Evolutionary conservation across 2,797 vertebrate genomes (phyloP).

Genomic region (Cygnus olor): DNA sequence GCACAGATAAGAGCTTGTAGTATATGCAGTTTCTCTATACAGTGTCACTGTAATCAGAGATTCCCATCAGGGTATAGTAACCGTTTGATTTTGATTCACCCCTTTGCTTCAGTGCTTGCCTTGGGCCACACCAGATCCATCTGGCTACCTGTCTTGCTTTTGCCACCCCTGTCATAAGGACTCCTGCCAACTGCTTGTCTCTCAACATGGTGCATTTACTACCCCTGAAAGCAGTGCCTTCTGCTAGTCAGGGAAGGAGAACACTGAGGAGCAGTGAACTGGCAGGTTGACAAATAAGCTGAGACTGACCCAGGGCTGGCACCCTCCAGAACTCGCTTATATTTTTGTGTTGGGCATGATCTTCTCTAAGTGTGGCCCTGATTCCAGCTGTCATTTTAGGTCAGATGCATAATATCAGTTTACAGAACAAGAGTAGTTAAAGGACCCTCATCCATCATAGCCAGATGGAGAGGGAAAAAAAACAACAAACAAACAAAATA

Average conservation of each 20-base stretch:
- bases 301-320: constrained; percentile 66
- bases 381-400: constrained; percentile 73
- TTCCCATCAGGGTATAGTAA: constrained; percentile 1
- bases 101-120: constrained; percentile 62
- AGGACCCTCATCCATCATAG: constrained; percentile 54
- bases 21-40: neutral
- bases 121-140: constrained; percentile 65
- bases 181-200: constrained; percentile 67
- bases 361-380: constrained; percentile 56
- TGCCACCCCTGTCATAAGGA: constrained; percentile 67
- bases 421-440: constrained; percentile 63
- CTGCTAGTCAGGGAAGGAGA: constrained; percentile 21
- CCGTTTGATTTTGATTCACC: constrained; percentile 50
- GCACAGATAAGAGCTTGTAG: neutral
- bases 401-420: constrained; percentile 64
- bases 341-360: constrained; percentile 66
- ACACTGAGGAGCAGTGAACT: constrained; percentile 40
- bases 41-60: constrained; percentile 10
- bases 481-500: constrained; percentile 17
- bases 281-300: constrained; percentile 69
- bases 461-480: constrained; percentile 21
- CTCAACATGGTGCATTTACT: neutral
- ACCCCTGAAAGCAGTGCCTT: constrained; percentile 52
- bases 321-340: constrained; percentile 60
- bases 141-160: constrained; percentile 75